Conservation (phyloP, 2,113 vertebrate genomes). For the Notarius lentiginosus region DNA sequence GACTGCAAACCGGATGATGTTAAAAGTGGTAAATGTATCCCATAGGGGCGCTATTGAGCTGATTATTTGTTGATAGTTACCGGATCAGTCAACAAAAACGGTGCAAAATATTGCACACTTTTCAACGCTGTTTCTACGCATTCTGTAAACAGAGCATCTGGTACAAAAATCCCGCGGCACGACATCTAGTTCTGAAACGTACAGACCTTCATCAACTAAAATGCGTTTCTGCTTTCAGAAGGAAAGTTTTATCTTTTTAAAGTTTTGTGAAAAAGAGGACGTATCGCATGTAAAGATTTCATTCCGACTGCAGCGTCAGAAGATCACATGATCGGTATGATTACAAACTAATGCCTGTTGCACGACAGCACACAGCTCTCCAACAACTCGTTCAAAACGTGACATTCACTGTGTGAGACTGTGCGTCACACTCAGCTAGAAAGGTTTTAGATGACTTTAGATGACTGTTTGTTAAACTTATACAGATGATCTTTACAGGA, state of each 20-base stretch:
- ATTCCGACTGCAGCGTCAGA: not conserved
- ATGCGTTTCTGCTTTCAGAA: not conserved
- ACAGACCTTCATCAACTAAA: not conserved
- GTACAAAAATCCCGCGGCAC: too few species aligned
- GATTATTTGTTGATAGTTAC: too few species aligned
- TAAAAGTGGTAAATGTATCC: too few species aligned
- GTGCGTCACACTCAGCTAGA: not conserved
- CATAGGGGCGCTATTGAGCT: too few species aligned
- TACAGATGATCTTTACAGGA: not conserved
- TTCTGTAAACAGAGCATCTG: too few species aligned
- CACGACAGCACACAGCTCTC: not conserved
- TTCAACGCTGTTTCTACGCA: too few species aligned
- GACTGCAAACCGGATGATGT: too few species aligned
- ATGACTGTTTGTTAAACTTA: not conserved
- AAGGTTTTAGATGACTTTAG: not conserved
- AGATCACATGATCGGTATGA: not conserved
- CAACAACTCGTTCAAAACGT: not conserved
- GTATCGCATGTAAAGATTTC: not conserved
- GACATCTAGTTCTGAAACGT: not conserved
- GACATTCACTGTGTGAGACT: not conserved
- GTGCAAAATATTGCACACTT: too few species aligned
- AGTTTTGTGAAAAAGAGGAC: not conserved
- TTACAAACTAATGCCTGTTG: not conserved
- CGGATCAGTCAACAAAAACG: too few species aligned
- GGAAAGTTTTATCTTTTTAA: not conserved